Percentiles rank a stretch among this genome's conserved stretches.
phyloP scores from a whole-genome alignment of 2,113 vertebrate genomes.

The Emberiza fucata region DNA sequence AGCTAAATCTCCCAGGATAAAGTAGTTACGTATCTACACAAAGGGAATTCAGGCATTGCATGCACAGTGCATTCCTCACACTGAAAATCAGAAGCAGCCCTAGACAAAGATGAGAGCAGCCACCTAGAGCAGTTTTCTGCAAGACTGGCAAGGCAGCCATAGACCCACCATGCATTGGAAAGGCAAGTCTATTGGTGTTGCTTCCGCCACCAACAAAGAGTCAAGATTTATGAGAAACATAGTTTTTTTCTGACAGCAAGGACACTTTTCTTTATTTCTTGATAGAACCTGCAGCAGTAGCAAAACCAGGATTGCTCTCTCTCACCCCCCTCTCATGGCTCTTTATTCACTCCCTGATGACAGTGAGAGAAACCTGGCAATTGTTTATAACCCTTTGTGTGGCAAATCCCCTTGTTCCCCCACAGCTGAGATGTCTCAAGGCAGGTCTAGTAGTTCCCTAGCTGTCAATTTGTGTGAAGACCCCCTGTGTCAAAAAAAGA shows the following conservation, averaged over 20 bases:
- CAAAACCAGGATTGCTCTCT: not conserved
- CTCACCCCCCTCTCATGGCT: not conserved
- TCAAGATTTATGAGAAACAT: not conserved
- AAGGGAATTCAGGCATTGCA: not conserved
- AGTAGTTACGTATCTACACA: not conserved
- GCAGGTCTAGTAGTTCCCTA: not conserved
- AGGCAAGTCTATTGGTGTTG: not conserved
- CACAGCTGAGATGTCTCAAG: not conserved
- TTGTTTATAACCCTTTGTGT: not conserved
- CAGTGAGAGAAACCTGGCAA: not conserved
- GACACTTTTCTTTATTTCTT: not conserved
- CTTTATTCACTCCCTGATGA: not conserved
- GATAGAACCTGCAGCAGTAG: not conserved
- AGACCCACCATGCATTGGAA: not conserved
- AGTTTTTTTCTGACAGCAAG: not conserved
- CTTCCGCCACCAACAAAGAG: not conserved
- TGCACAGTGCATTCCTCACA: not conserved
- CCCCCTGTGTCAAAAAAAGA: not conserved
- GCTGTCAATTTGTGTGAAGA: not conserved
- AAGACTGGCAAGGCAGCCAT: not conserved
- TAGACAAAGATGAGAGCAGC: not conserved
- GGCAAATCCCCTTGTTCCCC: not conserved
- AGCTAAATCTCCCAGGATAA: not conserved
- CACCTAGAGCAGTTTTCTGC: not conserved
- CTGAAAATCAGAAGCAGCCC: not conserved